Base-by-base conservation (phyloP, 1,140 invertebrate genomes). In the Marisa cornuarietis region DNA sequence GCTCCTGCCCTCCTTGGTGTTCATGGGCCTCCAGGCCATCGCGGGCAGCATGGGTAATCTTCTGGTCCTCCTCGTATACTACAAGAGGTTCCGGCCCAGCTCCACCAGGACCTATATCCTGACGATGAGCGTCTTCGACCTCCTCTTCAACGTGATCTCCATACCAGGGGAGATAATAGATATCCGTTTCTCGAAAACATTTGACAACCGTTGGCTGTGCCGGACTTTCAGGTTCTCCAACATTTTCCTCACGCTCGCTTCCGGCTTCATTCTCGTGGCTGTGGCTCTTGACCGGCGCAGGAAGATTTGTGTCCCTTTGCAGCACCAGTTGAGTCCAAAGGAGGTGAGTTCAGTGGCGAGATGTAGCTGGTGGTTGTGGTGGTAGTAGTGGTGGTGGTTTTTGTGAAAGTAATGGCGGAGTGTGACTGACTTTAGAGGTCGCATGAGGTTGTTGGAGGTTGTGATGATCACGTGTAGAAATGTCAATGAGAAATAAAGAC, bases 101-200 rank as follows among this genome's bases (percentile, higher is more conserved):
- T 82, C 87, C 0, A 84, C 86, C 24, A 79, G 84, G 62, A 84
- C 78, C 22, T 89, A 87, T 79, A 86, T 89, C 75, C 75, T 86
- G 63, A 76, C 81, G 18, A 65, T 89, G 68, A 85, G 87, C 5
- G 72, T 85, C 26, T 81, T 87, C 62, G 88, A 89, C 79, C 75
- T 89, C 20, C 68, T 84, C 8, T 83, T 78, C 31, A 88, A 87
- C 72, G n/a, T 79, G 7, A 31, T 89, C n/a, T 83, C 83, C 0
- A 86, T 89, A 72, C 88, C 88, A 0, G 86, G 86, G 75, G 87
- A 88, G 78, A 85, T 88, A 22, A 83, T 84, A 52, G 87, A 88
- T 65, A 76, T 87, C 6, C 77, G 81, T 49, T 83, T 84, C 62
- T 82, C 83, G 31, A 80, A 82, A 18, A 77, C 58, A 8, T 85